A percentile compares a stretch with the other conserved stretches of the same genome.
Evolutionary conservation across 2,113 vertebrate species (phyloP).

Genomic region (Gopherus evgoodei): DNA sequence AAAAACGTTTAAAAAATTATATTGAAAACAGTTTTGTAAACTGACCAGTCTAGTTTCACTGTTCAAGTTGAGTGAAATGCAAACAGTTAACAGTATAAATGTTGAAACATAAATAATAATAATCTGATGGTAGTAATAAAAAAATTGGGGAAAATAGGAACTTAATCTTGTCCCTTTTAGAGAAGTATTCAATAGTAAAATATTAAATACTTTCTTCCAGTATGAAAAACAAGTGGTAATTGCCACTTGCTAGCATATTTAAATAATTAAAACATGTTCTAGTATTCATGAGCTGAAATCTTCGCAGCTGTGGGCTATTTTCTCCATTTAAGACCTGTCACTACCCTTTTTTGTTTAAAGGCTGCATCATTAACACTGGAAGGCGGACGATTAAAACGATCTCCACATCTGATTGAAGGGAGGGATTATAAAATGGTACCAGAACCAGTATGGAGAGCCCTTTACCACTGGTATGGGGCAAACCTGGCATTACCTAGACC

Average conservation of each 20-base stretch:
- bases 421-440: constrained; percentile 94
- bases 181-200: background rate
- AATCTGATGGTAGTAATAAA: background rate
- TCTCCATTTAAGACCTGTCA: background rate
- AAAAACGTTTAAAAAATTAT: background rate
- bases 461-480: constrained; percentile 99
- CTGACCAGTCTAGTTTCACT: background rate
- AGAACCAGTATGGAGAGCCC: constrained; percentile 97
- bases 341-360: constrained; percentile 71
- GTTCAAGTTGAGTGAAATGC: fast-evolving
- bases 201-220: background rate
- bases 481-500: constrained; percentile 95
- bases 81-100: fast-evolving
- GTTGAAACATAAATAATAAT: background rate
- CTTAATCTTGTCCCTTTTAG: background rate
- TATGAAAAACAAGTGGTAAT: constrained; percentile 28
- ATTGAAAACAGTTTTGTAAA: background rate
- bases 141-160: background rate
- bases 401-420: constrained; percentile 82
- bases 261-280: background rate
- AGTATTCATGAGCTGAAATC: background rate
- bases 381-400: constrained; percentile 91
- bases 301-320: background rate
- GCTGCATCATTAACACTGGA: constrained; percentile 96
- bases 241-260: background rate